Base-by-base conservation (phyloP, 2,888 invertebrate species). In the Aromia moschata region DNA sequence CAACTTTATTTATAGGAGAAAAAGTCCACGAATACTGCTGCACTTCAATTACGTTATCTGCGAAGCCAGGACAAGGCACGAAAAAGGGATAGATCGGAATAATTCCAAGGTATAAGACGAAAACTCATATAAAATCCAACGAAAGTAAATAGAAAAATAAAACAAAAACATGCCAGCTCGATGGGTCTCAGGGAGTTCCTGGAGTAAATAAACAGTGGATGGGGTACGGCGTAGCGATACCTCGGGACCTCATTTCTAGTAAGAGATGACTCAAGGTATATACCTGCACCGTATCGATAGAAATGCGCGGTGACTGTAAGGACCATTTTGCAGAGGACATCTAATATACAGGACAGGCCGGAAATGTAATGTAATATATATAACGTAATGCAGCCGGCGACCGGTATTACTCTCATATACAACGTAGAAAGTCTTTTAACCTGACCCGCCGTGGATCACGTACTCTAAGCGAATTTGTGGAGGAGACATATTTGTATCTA, bases 71-170 rank as follows among this genome's bases (percentile, higher is more conserved):
- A 36, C 51, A 47, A 18, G 43, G 33, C 52, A 52, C 11, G 54
- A 38, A 38, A n/a, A 60, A 55, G 47, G 57, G 52, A 57, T 49
- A 57, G 58, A 68, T 65, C 54, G 61, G 53, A 65, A 67, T 71
- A 68, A 71, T 65, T 65, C 54, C 61, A 65, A 69, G 67, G 68
- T 62, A 70, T 68, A 67, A 68, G 62, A 62, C 62, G 55, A 44
- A 58, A 68, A 70, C 68, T 69, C 71, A 63, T 69, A 74, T 73
- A 73, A 75, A 74, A 74, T 74, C 74, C 73, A 54, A 64, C 69
- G 69, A 69, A 67, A 75, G 75, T 74, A 74, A 77, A 77, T 76
- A 76, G 76, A 76, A 77, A n/a, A 74, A 75, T 75, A 77, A 75
- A 75, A 74, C 70, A 74, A 75, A 74, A 74, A 72, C 73, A 72